Evolutionary conservation across 2,888 invertebrate genomes (phyloP).

Genomic region (Tenthredo mesomela): DNA sequence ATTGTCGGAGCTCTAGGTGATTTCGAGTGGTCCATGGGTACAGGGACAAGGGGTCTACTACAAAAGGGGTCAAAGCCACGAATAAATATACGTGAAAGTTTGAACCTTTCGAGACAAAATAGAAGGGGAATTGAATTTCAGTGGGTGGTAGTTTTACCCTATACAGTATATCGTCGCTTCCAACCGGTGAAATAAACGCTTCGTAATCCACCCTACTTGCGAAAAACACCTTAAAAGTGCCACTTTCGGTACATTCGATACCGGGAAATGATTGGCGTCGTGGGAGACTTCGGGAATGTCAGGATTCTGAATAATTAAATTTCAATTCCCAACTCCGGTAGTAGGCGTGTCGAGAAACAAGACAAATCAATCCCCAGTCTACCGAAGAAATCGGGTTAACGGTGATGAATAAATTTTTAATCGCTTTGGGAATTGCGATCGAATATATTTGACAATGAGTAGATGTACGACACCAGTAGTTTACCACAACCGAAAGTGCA

Average conservation of each 20-base stretch:
- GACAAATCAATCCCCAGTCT: not conserved
- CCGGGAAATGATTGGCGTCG: not conserved
- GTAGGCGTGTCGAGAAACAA: not conserved
- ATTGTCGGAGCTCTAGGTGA: not conserved
- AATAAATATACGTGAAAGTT: constrained; percentile 21
- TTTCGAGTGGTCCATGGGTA: not conserved
- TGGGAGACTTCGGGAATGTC: not conserved
- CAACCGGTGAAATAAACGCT: not conserved
- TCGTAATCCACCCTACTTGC: not conserved
- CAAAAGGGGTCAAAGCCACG: not conserved
- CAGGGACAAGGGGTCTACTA: not conserved
- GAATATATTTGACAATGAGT: not conserved
- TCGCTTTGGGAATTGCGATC: not conserved
- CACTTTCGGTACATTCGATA: not conserved
- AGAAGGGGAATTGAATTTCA: constrained; percentile 22
- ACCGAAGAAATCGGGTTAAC: not conserved
- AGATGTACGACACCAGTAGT: not conserved
- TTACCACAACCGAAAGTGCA: not conserved
- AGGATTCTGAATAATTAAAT: constrained; percentile 37
- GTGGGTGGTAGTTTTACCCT: not conserved
- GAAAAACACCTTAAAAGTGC: not conserved
- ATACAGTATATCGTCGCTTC: not conserved
- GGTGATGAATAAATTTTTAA: not conserved
- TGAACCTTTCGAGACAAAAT: not conserved
- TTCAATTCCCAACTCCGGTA: not conserved